phyloP scores from a whole-genome alignment of 2,113 vertebrate species.

The Strigops habroptila region DNA sequence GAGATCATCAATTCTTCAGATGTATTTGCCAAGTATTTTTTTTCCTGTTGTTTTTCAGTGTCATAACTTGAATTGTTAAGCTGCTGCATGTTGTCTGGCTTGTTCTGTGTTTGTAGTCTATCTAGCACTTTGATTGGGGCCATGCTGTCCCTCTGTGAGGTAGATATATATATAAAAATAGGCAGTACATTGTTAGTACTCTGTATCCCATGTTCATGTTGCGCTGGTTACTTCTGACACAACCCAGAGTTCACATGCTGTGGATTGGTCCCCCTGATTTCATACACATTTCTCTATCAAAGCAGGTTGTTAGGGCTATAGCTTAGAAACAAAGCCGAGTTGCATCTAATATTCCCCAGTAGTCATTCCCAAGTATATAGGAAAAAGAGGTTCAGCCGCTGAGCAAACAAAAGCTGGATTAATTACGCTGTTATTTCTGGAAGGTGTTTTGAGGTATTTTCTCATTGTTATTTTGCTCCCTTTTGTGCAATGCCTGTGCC shows the following conservation, averaged over 20 bases:
- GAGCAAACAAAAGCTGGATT: slow-evolving; percentile 40
- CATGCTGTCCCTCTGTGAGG: not conserved
- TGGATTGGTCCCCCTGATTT: slow-evolving; percentile 1
- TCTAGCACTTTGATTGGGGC: not conserved
- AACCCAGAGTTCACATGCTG: not conserved
- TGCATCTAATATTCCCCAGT: not conserved
- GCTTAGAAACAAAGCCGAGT: slow-evolving; percentile 22
- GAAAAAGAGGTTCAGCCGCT: not conserved
- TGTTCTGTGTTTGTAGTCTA: slow-evolving; percentile 21
- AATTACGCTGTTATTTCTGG: slow-evolving; percentile 53
- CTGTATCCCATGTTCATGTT: not conserved
- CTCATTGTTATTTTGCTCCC: slow-evolving; percentile 25
- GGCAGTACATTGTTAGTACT: slow-evolving; percentile 2
- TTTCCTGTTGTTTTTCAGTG: not conserved
- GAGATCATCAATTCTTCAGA: not conserved
- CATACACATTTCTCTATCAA: slow-evolving; percentile 24
- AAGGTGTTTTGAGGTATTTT: slow-evolving; percentile 43
- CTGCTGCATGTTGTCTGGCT: not conserved
- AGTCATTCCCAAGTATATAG: not conserved
- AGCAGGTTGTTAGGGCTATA: not conserved
- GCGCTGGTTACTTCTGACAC: not conserved
- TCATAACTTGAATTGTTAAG: not conserved
- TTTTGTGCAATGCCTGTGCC: not conserved
- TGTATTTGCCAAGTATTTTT: slow-evolving; percentile 30
- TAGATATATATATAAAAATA: not conserved